Percentiles rank a stretch among this genome's conserved stretches.
phyloP scores from a whole-genome alignment of 2,888 invertebrate genomes.

The Dione vanillae region DNA sequence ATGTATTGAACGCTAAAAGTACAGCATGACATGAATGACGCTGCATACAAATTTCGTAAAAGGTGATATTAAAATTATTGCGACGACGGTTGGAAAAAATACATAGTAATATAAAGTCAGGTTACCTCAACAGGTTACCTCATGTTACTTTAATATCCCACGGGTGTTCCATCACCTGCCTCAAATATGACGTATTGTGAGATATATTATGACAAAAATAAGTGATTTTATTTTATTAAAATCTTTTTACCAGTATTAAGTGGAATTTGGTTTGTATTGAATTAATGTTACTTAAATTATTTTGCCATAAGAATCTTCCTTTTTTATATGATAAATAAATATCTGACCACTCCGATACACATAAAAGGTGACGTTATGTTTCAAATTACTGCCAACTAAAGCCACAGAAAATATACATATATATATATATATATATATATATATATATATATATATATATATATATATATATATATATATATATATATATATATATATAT shows the following conservation, averaged over 20 bases:
- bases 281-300: too few relatives aligned
- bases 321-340: too few relatives aligned
- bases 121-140: background rate
- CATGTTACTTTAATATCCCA: slow-evolving; percentile 31
- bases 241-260: background rate
- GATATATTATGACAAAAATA: slow-evolving; percentile 31
- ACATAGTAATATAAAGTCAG: slow-evolving; percentile 19
- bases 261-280: background rate
- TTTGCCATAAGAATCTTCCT: too few relatives aligned
- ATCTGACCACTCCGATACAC: too few relatives aligned
- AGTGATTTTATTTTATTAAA: slow-evolving; percentile 17
- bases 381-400: too few relatives aligned
- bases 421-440: too few relatives aligned
- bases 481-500: too few relatives aligned
- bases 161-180: slow-evolving; percentile 22
- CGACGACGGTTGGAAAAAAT: slow-evolving; percentile 19
- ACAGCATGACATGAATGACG: background rate
- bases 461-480: too few relatives aligned
- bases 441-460: too few relatives aligned
- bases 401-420: too few relatives aligned
- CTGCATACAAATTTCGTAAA: background rate
- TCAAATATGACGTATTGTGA: slow-evolving; percentile 19
- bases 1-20: too few relatives aligned
- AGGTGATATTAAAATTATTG: slow-evolving; percentile 14
- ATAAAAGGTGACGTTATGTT: too few relatives aligned